Conservation (phyloP, 2,888 invertebrate genomes). For the Syrista parreyssii region DNA sequence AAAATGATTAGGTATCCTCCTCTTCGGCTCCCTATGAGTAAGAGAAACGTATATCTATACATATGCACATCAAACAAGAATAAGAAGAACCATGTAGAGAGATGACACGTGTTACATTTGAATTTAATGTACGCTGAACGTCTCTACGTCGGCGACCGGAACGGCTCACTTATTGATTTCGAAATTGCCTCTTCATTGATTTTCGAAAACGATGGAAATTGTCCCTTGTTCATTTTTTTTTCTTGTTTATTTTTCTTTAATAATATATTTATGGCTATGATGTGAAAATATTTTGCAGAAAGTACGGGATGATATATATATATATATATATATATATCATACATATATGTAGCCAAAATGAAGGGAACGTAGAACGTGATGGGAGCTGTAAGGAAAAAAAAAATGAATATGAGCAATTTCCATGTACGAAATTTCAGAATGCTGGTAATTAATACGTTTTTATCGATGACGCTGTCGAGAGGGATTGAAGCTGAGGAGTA, state of each 20-base stretch:
- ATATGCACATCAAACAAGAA: not conserved
- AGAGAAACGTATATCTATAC: not conserved
- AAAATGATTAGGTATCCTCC: not conserved
- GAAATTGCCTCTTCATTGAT: not conserved
- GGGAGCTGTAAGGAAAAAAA: not conserved
- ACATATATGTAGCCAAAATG: too few species aligned
- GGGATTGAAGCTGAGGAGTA: not conserved
- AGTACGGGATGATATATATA: not conserved
- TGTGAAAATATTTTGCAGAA: not conserved
- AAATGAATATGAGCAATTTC: not conserved
- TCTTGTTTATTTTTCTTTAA: not conserved
- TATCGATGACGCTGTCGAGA: not conserved
- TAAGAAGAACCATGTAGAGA: not conserved
- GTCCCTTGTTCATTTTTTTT: not conserved
- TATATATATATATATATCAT: too few species aligned
- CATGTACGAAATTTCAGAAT: not conserved
- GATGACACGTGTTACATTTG: not conserved
- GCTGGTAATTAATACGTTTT: not conserved
- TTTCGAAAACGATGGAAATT: not conserved
- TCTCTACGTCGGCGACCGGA: not conserved
- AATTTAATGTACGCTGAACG: not conserved
- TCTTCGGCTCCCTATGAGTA: not conserved
- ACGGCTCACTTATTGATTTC: not conserved
- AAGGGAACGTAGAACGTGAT: too few species aligned
- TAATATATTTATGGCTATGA: not conserved